phyloP scores from a whole-genome alignment of 2,888 invertebrate species.

The Phymatocera aterrima region DNA sequence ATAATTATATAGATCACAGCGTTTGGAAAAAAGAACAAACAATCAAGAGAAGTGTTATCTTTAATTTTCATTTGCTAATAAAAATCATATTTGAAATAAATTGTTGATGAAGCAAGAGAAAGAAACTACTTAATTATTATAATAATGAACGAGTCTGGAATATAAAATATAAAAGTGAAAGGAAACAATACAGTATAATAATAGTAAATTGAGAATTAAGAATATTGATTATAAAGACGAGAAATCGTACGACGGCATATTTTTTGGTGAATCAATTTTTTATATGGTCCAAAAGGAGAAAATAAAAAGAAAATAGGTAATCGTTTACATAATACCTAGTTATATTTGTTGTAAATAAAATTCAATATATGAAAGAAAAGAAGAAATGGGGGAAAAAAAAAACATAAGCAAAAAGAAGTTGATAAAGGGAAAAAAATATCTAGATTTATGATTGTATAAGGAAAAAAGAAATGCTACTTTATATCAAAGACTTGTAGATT shows the following conservation, averaged over 20 bases:
- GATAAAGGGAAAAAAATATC: slow-evolving; percentile 25
- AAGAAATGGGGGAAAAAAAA: background rate
- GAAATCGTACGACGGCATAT: background rate
- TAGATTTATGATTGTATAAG: slow-evolving; percentile 48
- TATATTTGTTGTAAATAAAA: slow-evolving; percentile 49
- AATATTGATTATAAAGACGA: background rate
- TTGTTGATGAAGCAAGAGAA: background rate
- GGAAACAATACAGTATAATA: background rate
- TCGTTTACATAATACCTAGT: slow-evolving; percentile 5
- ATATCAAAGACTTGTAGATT: slow-evolving; percentile 62
- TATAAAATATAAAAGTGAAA: background rate
- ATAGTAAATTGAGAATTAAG: background rate
- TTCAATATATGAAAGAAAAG: background rate
- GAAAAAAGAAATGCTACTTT: slow-evolving; percentile 51
- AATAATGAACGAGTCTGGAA: background rate
- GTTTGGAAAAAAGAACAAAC: background rate
- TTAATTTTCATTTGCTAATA: background rate
- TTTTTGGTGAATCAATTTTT: slow-evolving; percentile 23
- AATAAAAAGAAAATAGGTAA: background rate
- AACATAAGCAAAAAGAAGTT: slow-evolving; percentile 28
- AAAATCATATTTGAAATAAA: slow-evolving; percentile 13
- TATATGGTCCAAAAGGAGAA: slow-evolving; percentile 1
- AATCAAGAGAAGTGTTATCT: background rate
- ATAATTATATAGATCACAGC: background rate
- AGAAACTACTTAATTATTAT: background rate